These are phyloP conservation scores for Agapostemon virescens DNA, from an alignment of 2,888 invertebrate genomes.

Conservation along the genomic window DNA sequence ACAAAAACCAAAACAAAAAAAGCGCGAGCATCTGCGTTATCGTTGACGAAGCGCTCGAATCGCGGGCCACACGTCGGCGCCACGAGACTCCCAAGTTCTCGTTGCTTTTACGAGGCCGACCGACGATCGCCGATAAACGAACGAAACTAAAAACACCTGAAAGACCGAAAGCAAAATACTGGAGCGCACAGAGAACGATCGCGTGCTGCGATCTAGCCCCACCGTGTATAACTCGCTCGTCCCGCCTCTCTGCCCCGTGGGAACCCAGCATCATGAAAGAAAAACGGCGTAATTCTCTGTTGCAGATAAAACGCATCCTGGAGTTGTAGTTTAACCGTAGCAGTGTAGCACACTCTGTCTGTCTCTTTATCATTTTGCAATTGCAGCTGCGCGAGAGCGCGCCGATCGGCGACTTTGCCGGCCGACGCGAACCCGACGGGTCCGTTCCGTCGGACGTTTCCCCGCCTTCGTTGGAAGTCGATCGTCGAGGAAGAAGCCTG, in stretches of 20 bases:
- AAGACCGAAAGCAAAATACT: not conserved
- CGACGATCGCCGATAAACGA: constrained; percentile 15
- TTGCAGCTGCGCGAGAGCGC: constrained; percentile 60
- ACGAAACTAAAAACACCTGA: not conserved
- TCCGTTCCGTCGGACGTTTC: not conserved
- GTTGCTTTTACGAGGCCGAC: not conserved
- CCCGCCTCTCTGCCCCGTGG: constrained; percentile 26
- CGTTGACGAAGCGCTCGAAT: constrained; percentile 40
- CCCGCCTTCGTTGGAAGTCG: too few relatives aligned
- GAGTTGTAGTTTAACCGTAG: constrained; percentile 75
- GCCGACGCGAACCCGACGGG: not conserved
- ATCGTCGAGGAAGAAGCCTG: constrained; percentile 15
- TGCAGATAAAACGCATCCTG: constrained; percentile 76
- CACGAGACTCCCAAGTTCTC: not conserved
- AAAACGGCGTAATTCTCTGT: constrained; percentile 69
- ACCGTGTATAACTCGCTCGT: constrained; percentile 31
- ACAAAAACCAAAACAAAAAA: constrained; percentile 31
- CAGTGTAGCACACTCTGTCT: constrained; percentile 54
- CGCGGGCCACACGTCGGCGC: constrained; percentile 8
- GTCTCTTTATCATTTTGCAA: constrained; percentile 67
- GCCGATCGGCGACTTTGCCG: not conserved
- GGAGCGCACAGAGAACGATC: constrained; percentile 12
- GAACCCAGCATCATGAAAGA: constrained; percentile 43
- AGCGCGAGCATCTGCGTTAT: constrained; percentile 42
- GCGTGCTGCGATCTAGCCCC: constrained; percentile 37